Conservation (phyloP, 1,140 invertebrate genomes). For the Hydropsyche tenuis region DNA sequence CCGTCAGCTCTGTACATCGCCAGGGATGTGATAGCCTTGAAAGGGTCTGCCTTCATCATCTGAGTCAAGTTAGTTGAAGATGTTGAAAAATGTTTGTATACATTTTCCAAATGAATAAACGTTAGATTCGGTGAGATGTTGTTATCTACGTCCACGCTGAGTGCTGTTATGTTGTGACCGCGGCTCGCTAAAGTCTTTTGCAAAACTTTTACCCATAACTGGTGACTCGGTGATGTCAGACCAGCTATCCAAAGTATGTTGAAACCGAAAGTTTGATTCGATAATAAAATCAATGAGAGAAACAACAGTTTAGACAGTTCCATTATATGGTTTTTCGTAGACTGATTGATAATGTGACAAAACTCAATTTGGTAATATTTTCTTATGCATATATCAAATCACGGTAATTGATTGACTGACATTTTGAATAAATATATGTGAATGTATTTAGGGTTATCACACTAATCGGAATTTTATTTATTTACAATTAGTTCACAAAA, state of each 20-base stretch:
- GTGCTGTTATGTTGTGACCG: conserved; percentile 50
- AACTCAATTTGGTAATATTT: too few relatives aligned
- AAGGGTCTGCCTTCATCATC: conserved; percentile 30
- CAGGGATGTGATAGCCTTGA: conserved; percentile 35
- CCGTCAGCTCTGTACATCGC: conserved; percentile 42
- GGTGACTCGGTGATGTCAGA: conserved; percentile 46
- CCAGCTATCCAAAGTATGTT: conserved; percentile 47
- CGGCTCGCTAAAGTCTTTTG: conserved; percentile 42
- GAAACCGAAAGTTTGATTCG: conserved; percentile 2
- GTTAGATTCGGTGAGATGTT: conserved; percentile 43
- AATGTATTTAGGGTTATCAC: too few relatives aligned
- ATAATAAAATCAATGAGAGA: not conserved
- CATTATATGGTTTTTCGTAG: not conserved
- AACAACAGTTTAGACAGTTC: not conserved
- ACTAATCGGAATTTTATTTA: too few relatives aligned
- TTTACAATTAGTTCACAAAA: too few relatives aligned
- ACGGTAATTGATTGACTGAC: too few relatives aligned
- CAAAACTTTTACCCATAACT: conserved; percentile 46
- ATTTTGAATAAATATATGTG: too few relatives aligned
- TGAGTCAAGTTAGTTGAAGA: conserved; percentile 13
- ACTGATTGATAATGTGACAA: too few relatives aligned
- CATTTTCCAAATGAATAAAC: conserved; percentile 49
- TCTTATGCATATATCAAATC: too few relatives aligned
- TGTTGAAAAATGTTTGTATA: conserved; percentile 38
- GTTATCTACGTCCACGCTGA: conserved; percentile 47